Evolutionary conservation across 1,140 invertebrate genomes (phyloP), one percentile per base, ranked within the genome.

Genomic region (Drosophila leontia): DNA sequence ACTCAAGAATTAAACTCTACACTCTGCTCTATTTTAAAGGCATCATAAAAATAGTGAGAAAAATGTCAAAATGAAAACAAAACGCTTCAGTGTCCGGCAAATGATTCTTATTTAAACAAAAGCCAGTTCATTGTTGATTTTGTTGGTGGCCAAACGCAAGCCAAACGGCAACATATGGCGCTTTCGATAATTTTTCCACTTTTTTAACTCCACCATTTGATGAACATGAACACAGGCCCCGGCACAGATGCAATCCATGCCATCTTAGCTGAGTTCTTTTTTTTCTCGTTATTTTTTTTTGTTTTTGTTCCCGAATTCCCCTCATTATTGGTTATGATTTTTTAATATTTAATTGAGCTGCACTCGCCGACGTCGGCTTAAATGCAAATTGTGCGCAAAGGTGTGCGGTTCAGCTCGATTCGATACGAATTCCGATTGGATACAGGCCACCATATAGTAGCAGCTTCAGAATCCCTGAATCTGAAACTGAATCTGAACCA

Each of bases 261-360:
- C 78, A 85, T 86, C 82, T 85, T 86, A 87, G 82, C 53, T 39
- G 35, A 39, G 35, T 15, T 29, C 9, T 34, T n/a, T 9, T 29
- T 26, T n/a, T 48, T 23, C 23, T 19, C 19, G 19, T 19, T n/a
- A n/a, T n/a, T 26, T 50, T 11, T n/a, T 51, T 13, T 12, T 17
- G 2, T 53, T 34, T 75, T 78, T 56, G 39, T 47, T 15, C 34
- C 26, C 58, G 35, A 41, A 35, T 37, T 47, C 45, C 50, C 62
- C 68, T 68, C 68, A 68, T 82, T 79, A 70, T 88, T 58, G 72
- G 71, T 65, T 74, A 87, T 84, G 80, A 91, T 91, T 85, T 88
- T 91, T 91, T 91, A 91, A 87, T 91, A 91, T 91, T 91, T 87
- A 91, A 82, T 91, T 91, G 87, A 87, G 83, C 63, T 86, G 83